These are phyloP conservation scores for Halisarca cf. caerulea DNA, from an alignment of 37 sponge, comb jelly and placozoan species.

Conservation along the genomic window DNA sequence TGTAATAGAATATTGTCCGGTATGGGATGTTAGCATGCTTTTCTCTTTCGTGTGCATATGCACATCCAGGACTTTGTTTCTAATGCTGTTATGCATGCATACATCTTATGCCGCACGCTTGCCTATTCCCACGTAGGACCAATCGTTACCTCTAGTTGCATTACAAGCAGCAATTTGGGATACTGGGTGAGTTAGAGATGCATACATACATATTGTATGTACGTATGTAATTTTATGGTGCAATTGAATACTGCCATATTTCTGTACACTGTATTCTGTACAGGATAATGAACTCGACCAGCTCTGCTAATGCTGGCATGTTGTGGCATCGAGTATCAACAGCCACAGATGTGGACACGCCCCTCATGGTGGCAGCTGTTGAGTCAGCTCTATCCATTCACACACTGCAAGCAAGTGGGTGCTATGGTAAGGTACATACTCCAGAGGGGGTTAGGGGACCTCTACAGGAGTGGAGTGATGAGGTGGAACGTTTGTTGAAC, in stretches of 20 bases:
- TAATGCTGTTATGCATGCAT: no score
- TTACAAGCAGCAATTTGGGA: conserved; percentile 3
- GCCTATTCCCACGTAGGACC: no score
- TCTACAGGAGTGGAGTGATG: background rate
- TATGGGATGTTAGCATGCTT: no score
- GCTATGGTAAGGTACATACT: background rate
- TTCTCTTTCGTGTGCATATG: no score
- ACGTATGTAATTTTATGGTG: no score
- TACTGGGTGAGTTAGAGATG: conserved; percentile 29
- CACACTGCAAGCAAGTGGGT: background rate
- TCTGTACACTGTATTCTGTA: no score
- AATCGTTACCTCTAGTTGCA: background rate
- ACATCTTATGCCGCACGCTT: no score
- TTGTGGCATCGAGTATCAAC: background rate
- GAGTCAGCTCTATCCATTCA: conserved; percentile 1
- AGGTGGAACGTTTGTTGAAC: background rate
- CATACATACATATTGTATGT: no score
- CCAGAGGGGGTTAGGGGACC: background rate
- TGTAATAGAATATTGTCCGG: no score
- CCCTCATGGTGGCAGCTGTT: conserved; percentile 10
- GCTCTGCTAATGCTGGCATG: background rate
- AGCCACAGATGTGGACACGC: no score
- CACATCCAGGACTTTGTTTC: no score
- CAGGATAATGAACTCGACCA: background rate
- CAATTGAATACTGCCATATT: no score